Base-by-base conservation (phyloP, 2,888 invertebrate genomes). In the Cybosia mesomella region DNA sequence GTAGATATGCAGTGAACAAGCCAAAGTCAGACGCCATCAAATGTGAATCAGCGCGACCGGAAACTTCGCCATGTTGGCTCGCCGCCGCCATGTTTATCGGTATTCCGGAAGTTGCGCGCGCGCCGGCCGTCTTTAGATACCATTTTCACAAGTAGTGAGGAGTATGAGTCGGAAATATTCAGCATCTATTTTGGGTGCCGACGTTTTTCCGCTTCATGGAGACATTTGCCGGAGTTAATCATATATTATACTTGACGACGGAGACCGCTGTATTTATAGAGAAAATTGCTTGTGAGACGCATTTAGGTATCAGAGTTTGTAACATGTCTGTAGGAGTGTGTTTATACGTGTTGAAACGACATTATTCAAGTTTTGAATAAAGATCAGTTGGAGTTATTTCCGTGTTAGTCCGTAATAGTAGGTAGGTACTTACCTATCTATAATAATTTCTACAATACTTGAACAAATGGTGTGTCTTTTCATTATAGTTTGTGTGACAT, bases 21-120 rank as follows among this genome's bases (percentile, higher is more conserved):
- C 89, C 91, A 91, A 87, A 88, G 87, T 85, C 87, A 87, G 87
- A 86, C 86, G 87, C 86, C 87, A 89, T 89, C 87, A 87, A 84
- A 87, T 89, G 92, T 94, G 94, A 95, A 91, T 95, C 94, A 94
- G 91, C 93, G 84, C 89, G 89, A 87, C 93, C 94, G 94, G 94
- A 94, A 93, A 90, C 93, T 86, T 84, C 92, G 94, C 93, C 94
- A 94, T 94, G 92, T 94, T 94, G 93, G 92, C 91, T 91, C 90
- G 91, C 58, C 58, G 53, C 89, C 87, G 90, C 89, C 94, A 94
- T 94, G 93, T 95, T 94, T 94, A 94, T 92, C 89, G 87, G 87
- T 84, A 87, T 91, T 90, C 93, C 94, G 95, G 95, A 95, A 95
- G 93, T 93, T 91, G 94, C 92, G 94, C 91, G 93, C 93, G 90